Conservation (phyloP, 2,797 vertebrate species). For the Tokudaia tokunoshimensis region DNA sequence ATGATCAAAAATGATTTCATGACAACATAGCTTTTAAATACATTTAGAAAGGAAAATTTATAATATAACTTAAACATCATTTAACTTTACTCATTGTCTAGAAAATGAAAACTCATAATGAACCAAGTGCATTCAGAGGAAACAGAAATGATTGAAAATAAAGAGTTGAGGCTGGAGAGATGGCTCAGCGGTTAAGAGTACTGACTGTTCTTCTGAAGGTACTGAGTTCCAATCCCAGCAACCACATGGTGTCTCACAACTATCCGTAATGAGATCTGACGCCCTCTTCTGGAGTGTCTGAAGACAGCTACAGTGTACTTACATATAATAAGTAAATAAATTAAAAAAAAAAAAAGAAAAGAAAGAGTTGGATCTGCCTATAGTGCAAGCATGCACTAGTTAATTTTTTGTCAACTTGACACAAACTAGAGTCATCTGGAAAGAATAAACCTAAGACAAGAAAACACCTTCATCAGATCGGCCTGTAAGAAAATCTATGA, state of each 20-base stretch:
- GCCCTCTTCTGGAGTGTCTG: too few species aligned
- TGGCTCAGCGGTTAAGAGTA: too few species aligned
- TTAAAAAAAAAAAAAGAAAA: too few species aligned
- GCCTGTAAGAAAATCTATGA: neutral
- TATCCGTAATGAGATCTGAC: too few species aligned
- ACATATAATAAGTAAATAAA: too few species aligned
- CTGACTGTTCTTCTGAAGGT: too few species aligned
- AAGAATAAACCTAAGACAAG: neutral
- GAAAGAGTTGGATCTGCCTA: neutral
- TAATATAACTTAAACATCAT: neutral
- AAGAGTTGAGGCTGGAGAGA: too few species aligned
- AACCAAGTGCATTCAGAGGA: neutral
- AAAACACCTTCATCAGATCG: neutral
- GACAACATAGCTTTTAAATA: constrained; percentile 26
- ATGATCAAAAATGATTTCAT: neutral
- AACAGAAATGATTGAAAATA: neutral
- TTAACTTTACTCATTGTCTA: neutral
- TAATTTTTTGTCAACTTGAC: neutral
- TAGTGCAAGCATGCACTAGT: neutral
- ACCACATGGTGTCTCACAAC: too few species aligned
- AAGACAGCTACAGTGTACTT: too few species aligned
- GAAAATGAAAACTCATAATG: neutral
- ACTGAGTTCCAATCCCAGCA: too few species aligned
- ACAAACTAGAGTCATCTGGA: neutral
- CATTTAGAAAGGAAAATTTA: neutral